A percentile compares a stretch with the other conserved stretches of the same genome.
Evolutionary conservation across 2,888 invertebrate species (phyloP).

Genomic region (Tiliacea aurago): DNA sequence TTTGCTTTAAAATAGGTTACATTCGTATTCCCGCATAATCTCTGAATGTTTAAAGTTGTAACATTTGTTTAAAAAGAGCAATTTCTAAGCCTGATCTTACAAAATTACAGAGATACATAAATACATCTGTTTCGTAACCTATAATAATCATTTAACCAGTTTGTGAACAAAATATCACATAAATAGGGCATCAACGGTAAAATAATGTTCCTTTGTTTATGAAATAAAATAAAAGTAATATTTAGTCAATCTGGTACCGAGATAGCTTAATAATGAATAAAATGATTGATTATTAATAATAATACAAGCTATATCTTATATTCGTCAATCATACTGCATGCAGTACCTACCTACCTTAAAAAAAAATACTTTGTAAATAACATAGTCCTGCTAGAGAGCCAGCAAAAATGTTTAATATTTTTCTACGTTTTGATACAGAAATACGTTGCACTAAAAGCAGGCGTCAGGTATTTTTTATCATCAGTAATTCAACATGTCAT

Average conservation of each 20-base stretch:
- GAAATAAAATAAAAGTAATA: conserved; percentile 4
- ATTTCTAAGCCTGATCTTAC: conserved; percentile 65
- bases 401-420: not conserved
- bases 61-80: conserved; percentile 65
- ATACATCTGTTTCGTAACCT: conserved; percentile 44
- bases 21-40: conserved; percentile 75
- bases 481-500: conserved; percentile 16
- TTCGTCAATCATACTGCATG: not conserved
- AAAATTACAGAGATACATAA: conserved; percentile 35
- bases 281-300: not conserved
- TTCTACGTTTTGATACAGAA: not conserved
- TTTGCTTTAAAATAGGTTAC: conserved; percentile 53
- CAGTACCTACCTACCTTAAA: not conserved
- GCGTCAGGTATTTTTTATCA: conserved; percentile 8
- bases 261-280: not conserved
- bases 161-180: conserved; percentile 11
- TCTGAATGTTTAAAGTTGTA: conserved; percentile 77
- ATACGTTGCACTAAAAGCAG: not conserved
- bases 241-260: not conserved
- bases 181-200: conserved; percentile 39
- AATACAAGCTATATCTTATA: conserved; percentile 5
- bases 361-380: not conserved
- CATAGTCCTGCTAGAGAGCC: not conserved
- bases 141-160: conserved; percentile 30
- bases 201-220: conserved; percentile 4